A percentile compares a stretch with the other conserved stretches of the same genome.
Conservation (phyloP, 2,113 vertebrate genomes). For the Neotragus moschatus region DNA sequence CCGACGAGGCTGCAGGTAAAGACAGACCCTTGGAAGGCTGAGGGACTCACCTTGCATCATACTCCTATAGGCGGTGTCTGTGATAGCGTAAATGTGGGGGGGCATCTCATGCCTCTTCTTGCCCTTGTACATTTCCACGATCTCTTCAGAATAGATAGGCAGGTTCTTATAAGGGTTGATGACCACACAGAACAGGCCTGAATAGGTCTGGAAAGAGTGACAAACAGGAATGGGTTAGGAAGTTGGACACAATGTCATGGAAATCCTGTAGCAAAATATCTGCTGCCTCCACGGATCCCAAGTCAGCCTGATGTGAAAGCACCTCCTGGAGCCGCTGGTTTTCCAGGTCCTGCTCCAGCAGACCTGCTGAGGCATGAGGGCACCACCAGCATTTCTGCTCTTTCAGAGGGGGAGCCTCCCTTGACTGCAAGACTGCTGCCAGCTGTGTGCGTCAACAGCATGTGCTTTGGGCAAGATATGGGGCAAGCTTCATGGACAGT, state of each 20-base stretch:
- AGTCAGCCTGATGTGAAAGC: not conserved
- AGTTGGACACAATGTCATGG: not conserved
- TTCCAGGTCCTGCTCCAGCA: not conserved
- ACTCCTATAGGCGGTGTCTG: slow-evolving; percentile 97
- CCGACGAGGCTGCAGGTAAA: fast-evolving
- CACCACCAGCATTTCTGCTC: not conserved
- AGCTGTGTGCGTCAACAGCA: not conserved
- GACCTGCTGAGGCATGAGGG: not conserved
- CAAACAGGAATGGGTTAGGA: slow-evolving; percentile 1
- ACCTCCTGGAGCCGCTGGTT: fast-evolving
- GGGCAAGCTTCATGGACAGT: not conserved
- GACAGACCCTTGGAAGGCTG: fast-evolving
- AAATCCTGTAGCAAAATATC: not conserved
- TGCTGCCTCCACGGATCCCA: not conserved
- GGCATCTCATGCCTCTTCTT: slow-evolving; percentile 99
- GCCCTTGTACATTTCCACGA: slow-evolving; percentile 99
- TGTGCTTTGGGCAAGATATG: not conserved
- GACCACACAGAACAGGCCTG: slow-evolving; percentile 98
- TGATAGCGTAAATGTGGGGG: slow-evolving; percentile 98
- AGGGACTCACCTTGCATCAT: slow-evolving; percentile 97
- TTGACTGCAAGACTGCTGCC: not conserved
- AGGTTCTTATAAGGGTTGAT: slow-evolving; percentile 99
- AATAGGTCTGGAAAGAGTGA: slow-evolving; percentile 88
- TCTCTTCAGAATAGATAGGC: slow-evolving; percentile 99
- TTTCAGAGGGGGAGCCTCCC: not conserved